Evolutionary conservation across 1,140 invertebrate genomes (phyloP).

Genomic region (Drosophila sp.): DNA sequence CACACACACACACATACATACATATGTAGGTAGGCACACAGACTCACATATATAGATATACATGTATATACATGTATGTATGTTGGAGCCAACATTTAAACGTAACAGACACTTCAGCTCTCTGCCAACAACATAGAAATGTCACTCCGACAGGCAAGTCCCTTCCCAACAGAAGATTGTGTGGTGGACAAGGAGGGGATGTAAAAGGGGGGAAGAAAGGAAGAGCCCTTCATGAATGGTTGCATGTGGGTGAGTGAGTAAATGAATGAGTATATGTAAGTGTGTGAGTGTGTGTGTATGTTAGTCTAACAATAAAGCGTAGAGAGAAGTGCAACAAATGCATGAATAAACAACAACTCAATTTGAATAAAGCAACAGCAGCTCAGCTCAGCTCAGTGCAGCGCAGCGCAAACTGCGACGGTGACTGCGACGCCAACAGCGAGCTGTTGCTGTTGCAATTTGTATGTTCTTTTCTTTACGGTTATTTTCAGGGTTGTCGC

Average conservation of each 20-base stretch:
- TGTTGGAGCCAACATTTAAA: slow-evolving; percentile 67
- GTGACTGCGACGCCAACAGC: background rate
- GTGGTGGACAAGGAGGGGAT: background rate
- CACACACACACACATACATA: slow-evolving; percentile 17
- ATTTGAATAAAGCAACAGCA: slow-evolving; percentile 74
- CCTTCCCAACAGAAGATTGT: slow-evolving; percentile 28
- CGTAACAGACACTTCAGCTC: slow-evolving; percentile 76
- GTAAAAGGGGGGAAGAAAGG: background rate
- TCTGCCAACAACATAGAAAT: slow-evolving; percentile 59
- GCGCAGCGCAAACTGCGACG: background rate
- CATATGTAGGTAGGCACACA: slow-evolving; percentile 20
- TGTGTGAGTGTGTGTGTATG: slow-evolving; percentile 24
- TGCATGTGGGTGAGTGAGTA: slow-evolving; percentile 32
- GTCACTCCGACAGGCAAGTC: slow-evolving; percentile 46
- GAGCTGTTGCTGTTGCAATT: slow-evolving; percentile 1
- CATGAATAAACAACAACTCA: slow-evolving; percentile 80
- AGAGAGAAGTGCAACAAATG: slow-evolving; percentile 74
- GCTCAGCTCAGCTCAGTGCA: slow-evolving; percentile 6
- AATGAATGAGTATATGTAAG: slow-evolving; percentile 19
- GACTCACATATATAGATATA: slow-evolving; percentile 25
- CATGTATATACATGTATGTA: slow-evolving; percentile 19
- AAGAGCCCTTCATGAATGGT: slow-evolving; percentile 47
- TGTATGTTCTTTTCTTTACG: slow-evolving; percentile 11
- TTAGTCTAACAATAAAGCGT: slow-evolving; percentile 63
- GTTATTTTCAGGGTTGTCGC: slow-evolving; percentile 20